Evolutionary conservation across 2,113 vertebrate species (phyloP).

Genomic region (Nematolebias whitei): DNA sequence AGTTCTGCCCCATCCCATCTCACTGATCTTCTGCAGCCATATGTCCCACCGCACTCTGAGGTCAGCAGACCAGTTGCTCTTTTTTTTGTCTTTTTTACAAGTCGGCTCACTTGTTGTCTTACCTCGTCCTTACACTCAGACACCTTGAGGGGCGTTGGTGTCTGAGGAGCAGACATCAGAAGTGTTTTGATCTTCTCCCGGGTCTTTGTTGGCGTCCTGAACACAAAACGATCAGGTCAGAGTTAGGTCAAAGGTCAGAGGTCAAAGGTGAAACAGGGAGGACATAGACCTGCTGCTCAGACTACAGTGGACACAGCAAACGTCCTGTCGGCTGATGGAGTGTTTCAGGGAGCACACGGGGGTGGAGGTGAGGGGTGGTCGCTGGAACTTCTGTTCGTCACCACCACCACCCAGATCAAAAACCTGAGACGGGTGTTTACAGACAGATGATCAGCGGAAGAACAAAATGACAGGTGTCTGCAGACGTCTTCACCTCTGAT

Average conservation of each 20-base stretch:
- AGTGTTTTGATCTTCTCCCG: slow-evolving; percentile 71
- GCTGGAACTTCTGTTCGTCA: slow-evolving; percentile 85
- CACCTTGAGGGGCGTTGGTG: slow-evolving; percentile 92
- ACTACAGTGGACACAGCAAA: slow-evolving; percentile 11
- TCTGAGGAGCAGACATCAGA: slow-evolving; percentile 83
- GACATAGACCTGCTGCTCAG: background rate
- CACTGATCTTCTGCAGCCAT: no score
- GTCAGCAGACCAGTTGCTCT: no score
- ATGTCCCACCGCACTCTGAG: no score
- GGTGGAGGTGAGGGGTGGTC: slow-evolving; percentile 89
- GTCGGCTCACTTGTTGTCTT: no score
- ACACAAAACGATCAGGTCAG: slow-evolving; percentile 2
- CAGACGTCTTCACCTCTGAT: slow-evolving; percentile 75
- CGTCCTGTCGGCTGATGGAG: slow-evolving; percentile 76
- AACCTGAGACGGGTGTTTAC: slow-evolving; percentile 74
- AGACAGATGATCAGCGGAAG: background rate
- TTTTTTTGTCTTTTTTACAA: no score
- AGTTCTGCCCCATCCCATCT: no score
- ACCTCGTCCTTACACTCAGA: slow-evolving; percentile 87
- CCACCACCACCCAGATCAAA: slow-evolving; percentile 84
- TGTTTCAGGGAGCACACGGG: slow-evolving; percentile 88
- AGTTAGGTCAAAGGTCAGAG: background rate
- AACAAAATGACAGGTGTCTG: fast-evolving
- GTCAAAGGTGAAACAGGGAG: background rate
- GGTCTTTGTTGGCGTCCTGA: slow-evolving; percentile 86